Evolutionary conservation across 2,797 vertebrate genomes (phyloP).

Genomic region (Micropoecilia bifurca): DNA sequence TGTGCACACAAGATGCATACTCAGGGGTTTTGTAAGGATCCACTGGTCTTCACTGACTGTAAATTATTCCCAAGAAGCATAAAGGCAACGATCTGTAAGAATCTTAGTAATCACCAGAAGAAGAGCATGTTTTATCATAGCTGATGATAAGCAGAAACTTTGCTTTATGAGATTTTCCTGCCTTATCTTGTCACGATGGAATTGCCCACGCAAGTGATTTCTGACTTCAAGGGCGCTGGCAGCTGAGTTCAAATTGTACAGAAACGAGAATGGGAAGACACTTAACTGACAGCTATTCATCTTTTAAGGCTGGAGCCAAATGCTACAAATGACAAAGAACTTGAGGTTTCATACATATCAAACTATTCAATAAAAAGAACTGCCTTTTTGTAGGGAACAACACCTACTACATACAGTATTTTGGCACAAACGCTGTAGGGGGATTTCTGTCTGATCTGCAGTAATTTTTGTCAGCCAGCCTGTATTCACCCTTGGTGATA

Average conservation of each 20-base stretch:
- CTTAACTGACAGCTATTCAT: conserved; percentile 12
- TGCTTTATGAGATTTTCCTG: conserved; percentile 47
- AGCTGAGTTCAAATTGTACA: conserved; percentile 23
- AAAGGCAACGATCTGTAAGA: conserved; percentile 45
- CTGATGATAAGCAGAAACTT: conserved; percentile 43
- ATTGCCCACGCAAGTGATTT: conserved; percentile 50
- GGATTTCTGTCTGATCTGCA: not conserved
- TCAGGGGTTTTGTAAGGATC: conserved; percentile 17
- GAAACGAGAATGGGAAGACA: conserved; percentile 22
- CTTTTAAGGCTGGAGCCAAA: not conserved
- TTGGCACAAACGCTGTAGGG: not conserved
- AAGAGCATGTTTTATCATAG: conserved; percentile 46
- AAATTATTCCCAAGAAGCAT: conserved; percentile 44
- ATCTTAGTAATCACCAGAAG: conserved; percentile 39
- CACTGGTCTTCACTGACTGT: conserved; percentile 37
- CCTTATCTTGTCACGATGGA: conserved; percentile 60
- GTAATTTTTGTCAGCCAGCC: not conserved
- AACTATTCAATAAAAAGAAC: not conserved
- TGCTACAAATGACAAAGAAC: not conserved
- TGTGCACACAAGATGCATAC: conserved; percentile 13
- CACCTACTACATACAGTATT: not conserved
- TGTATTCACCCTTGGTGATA: not conserved
- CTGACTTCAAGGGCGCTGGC: conserved; percentile 28
- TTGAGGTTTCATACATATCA: not conserved
- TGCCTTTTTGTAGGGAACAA: not conserved